These are phyloP conservation scores for Athalia cordata DNA, from an alignment of 2,888 invertebrate genomes.

Conservation along the genomic window DNA sequence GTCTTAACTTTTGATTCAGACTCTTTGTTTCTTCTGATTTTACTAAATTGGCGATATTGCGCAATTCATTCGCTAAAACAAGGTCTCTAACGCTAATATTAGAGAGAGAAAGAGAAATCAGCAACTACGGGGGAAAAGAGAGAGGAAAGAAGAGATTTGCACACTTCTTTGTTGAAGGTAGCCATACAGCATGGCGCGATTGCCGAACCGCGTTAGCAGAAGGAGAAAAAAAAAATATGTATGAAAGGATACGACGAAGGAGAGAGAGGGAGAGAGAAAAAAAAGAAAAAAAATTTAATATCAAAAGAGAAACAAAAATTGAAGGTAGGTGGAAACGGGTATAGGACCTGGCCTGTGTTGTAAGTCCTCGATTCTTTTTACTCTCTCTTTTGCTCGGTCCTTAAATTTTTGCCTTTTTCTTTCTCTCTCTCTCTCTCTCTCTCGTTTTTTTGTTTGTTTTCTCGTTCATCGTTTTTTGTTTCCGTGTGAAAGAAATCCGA, in stretches of 20 bases:
- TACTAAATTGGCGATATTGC: not conserved
- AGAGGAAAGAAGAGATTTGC: constrained; percentile 22
- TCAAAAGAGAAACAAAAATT: too few relatives aligned
- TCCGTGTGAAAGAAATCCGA: too few relatives aligned
- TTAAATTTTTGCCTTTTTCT: too few relatives aligned
- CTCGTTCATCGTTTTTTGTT: too few relatives aligned
- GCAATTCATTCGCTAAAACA: constrained; percentile 12
- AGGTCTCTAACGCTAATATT: constrained; percentile 3
- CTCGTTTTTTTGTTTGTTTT: too few relatives aligned
- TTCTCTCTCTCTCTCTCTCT: too few relatives aligned
- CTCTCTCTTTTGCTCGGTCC: too few relatives aligned
- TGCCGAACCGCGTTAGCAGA: constrained; percentile 16
- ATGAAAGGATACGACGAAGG: not conserved
- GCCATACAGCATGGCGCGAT: not conserved
- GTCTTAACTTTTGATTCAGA: too few relatives aligned
- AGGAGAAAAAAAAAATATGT: not conserved
- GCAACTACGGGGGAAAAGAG: not conserved
- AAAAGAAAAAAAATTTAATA: not conserved
- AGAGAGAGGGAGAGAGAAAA: not conserved
- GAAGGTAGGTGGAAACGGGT: too few relatives aligned
- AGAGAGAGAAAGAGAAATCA: not conserved
- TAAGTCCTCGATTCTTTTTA: too few relatives aligned
- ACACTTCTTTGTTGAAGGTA: constrained; percentile 20
- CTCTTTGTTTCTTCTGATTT: too few relatives aligned
- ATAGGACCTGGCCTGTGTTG: too few relatives aligned